Evolutionary conservation across 1,140 invertebrate species (phyloP), one percentile per base, ranked within the genome.

Genomic region (Physella acuta): DNA sequence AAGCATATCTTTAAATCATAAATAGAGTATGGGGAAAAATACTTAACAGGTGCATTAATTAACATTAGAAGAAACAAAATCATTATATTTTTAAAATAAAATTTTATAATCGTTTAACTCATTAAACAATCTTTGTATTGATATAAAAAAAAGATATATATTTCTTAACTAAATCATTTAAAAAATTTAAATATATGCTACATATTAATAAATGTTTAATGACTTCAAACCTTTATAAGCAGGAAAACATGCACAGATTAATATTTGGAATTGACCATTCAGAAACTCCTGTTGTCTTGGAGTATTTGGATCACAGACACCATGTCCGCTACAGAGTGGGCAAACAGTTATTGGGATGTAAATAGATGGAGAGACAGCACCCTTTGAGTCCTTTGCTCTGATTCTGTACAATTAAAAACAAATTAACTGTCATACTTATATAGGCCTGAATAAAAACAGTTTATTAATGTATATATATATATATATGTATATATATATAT

Each of bases 241-340:
- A 8, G 61, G 37, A 3, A 63, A 4, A 68, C 72, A 73, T n/a
- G 51, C 51, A 33, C 72, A 73, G 17, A 39, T 51, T 5, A 44
- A 39, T 36, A 53, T 52, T 16, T 51, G 62, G 28, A 68, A 68
- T 14, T 59, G 30, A 24, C 44, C 33, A 11, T n/a, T 51, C 1
- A 30, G 55, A 16, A 17, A 51, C 5, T 20, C 30, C 3, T n/a
- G 33, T 51, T 37, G n/a, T n/a, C n/a, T n/a, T n/a, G n/a, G 28
- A 20, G 61, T 24, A 16, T 70, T 44, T 3, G 55, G 56, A 31
- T 73, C 65, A 65, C 72, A 73, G 3, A 26, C 5, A 26, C 72
- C 72, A 37, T 71, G 51, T n/a, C 58, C 52, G 31, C 26, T 61
- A 64, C 72, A 73, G n/a, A 65, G 65, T 11, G 72, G 67, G 44